These are phyloP conservation scores for Diachrysia chrysitis DNA, from an alignment of 2,888 invertebrate genomes.

Conservation along the genomic window DNA sequence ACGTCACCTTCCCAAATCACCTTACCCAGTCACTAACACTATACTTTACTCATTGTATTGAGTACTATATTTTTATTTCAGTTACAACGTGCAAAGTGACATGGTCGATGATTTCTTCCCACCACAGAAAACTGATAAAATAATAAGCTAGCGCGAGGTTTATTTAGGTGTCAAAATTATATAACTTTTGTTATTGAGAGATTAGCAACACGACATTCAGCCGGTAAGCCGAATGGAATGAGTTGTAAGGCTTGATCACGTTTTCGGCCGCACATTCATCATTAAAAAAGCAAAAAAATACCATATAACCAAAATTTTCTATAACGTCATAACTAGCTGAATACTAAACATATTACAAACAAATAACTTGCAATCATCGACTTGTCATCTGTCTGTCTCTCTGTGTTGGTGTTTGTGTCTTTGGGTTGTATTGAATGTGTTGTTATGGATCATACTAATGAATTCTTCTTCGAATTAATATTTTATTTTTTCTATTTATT, in stretches of 20 bases:
- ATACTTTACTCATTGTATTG: constrained; percentile 63
- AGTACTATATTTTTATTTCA: constrained; percentile 91
- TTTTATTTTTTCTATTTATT: constrained; percentile 24
- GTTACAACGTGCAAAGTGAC: constrained; percentile 97
- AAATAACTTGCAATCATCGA: constrained; percentile 80
- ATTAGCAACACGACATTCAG: constrained; percentile 65
- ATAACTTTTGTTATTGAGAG: constrained; percentile 64
- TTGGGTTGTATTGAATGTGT: constrained; percentile 30
- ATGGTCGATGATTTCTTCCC: constrained; percentile 98
- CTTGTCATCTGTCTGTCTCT: constrained; percentile 76
- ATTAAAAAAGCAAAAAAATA: constrained; percentile 57
- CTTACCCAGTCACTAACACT: constrained; percentile 66
- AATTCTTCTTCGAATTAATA: constrained; percentile 23
- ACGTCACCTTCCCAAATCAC: constrained; percentile 55
- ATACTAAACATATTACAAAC: constrained; percentile 63
- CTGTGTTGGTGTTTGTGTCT: constrained; percentile 62
- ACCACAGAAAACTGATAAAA: constrained; percentile 82
- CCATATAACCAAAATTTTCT: constrained; percentile 65
- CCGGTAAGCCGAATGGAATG: constrained; percentile 87
- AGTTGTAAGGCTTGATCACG: constrained; percentile 75
- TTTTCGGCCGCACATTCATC: constrained; percentile 66
- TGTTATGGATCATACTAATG: constrained; percentile 15
- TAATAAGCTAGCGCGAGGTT: constrained; percentile 75
- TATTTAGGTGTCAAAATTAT: constrained; percentile 67
- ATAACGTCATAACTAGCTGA: constrained; percentile 60